Evolutionary conservation across 2,888 invertebrate genomes (phyloP).

Genomic region (Erannis defoliaria): DNA sequence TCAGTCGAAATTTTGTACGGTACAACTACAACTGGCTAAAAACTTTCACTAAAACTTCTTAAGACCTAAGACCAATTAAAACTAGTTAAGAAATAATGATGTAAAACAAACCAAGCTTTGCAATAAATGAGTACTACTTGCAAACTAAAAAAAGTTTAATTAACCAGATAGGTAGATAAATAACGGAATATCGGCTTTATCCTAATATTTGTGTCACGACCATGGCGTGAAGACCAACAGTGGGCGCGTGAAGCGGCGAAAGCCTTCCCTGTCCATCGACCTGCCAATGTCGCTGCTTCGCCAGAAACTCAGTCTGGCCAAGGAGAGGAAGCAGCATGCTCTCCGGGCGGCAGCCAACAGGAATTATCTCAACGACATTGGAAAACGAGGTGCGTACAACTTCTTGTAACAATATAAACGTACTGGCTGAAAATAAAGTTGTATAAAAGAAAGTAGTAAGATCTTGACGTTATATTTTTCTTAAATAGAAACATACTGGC

Average conservation of each 20-base stretch:
- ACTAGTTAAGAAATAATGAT: too few relatives aligned
- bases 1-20: too few relatives aligned
- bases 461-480: neutral
- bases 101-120: neutral
- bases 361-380: slow-evolving; percentile 90
- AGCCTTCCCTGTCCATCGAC: slow-evolving; percentile 93
- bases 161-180: neutral
- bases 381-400: slow-evolving; percentile 88
- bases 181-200: slow-evolving; percentile 5
- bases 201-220: slow-evolving; percentile 26
- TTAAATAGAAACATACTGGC: neutral
- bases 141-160: neutral
- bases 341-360: slow-evolving; percentile 88
- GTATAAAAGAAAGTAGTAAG: too few relatives aligned
- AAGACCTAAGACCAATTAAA: too few relatives aligned
- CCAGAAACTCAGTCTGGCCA: slow-evolving; percentile 92
- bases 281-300: slow-evolving; percentile 95
- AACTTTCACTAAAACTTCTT: too few relatives aligned
- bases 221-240: slow-evolving; percentile 65
- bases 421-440: neutral
- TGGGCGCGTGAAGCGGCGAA: slow-evolving; percentile 85
- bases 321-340: slow-evolving; percentile 89
- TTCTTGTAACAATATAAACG: neutral
- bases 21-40: too few relatives aligned
- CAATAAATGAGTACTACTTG: neutral